These are phyloP conservation scores for Catalaphyllia jardinei DNA, from an alignment of 64 coral and sea anemone species.

Conservation along the genomic window DNA sequence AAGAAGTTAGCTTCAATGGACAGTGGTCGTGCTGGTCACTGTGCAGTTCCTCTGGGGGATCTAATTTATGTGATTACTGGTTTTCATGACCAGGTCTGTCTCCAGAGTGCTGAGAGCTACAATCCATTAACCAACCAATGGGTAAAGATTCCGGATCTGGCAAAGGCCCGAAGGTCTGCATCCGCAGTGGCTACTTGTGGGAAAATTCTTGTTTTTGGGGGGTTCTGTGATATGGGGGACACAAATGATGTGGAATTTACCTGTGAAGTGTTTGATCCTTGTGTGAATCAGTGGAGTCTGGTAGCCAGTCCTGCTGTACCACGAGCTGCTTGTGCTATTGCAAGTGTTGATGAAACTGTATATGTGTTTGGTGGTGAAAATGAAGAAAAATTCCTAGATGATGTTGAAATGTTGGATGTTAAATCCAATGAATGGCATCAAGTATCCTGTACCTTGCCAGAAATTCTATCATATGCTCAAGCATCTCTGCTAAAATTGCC, in stretches of 20 bases:
- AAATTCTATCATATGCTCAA: neutral
- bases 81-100: neutral
- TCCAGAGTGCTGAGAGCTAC: neutral
- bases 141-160: neutral
- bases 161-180: neutral
- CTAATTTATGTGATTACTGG: constrained; percentile 27
- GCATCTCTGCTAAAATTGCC: neutral
- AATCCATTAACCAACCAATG: neutral
- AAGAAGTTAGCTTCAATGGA: neutral
- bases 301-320: neutral
- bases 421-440: neutral
- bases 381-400: neutral
- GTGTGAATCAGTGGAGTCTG: neutral
- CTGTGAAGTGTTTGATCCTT: constrained; percentile 34
- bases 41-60: constrained; percentile 7
- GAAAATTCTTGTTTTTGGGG: constrained; percentile 28
- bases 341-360: neutral
- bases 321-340: constrained; percentile 20
- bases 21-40: constrained; percentile 5
- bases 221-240: neutral
- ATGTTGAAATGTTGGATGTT: neutral
- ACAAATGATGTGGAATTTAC: neutral
- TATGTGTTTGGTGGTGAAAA: constrained; percentile 38
- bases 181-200: neutral
- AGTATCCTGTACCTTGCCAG: neutral